These are phyloP conservation scores for Poeciliopsis turrubarensis DNA, from an alignment of 2,113 vertebrate genomes.

Conservation along the genomic window DNA sequence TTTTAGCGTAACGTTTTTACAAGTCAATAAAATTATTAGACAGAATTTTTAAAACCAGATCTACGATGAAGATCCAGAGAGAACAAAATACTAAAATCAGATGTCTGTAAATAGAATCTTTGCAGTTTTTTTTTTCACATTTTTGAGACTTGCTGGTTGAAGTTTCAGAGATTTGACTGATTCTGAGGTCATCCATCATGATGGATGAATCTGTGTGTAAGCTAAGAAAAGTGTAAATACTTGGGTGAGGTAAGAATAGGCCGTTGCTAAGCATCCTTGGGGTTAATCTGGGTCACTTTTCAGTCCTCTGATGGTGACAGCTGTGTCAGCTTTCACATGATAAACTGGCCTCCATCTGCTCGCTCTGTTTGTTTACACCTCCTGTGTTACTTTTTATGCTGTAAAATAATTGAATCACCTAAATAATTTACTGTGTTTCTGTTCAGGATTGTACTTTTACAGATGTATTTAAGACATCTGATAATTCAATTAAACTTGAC, in stretches of 20 bases:
- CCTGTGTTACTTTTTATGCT: neutral
- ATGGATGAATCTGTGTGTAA: neutral
- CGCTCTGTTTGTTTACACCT: conserved; percentile 1
- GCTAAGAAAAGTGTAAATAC: neutral
- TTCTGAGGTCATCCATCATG: neutral
- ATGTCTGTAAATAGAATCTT: too few species aligned
- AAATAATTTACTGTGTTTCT: neutral
- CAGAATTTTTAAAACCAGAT: neutral
- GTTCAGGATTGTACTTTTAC: neutral
- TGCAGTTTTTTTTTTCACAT: too few species aligned
- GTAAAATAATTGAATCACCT: neutral
- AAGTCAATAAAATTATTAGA: neutral
- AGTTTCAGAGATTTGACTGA: neutral
- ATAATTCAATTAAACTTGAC: neutral
- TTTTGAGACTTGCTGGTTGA: neutral
- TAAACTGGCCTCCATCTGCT: conserved; percentile 53
- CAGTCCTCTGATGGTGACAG: neutral
- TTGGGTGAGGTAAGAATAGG: neutral
- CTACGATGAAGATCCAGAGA: neutral
- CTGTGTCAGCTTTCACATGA: conserved; percentile 36
- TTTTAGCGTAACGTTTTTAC: neutral
- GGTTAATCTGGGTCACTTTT: neutral
- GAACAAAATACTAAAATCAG: neutral
- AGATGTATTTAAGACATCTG: neutral
- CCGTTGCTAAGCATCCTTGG: neutral